Evolutionary conservation across 35 echinoderm and acorn worm species (phyloP).

Genomic region (Apostichopus parvimensis): DNA sequence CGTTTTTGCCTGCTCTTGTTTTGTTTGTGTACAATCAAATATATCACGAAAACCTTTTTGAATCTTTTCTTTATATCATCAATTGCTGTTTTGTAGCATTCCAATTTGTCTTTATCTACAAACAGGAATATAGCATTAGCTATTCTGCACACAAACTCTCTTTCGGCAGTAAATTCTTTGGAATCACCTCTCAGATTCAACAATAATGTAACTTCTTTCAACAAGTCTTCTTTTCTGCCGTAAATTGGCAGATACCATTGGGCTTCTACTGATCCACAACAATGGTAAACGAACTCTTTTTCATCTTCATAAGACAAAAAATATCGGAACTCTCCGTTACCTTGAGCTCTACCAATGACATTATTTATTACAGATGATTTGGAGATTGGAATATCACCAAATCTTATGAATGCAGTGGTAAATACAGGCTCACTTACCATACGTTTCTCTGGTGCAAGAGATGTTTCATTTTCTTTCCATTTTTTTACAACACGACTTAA

Average conservation of each 20-base stretch:
- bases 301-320: background rate
- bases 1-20: background rate
- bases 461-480: constrained; percentile 11
- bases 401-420: constrained; percentile 7
- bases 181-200: constrained; percentile 30
- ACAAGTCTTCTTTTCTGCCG: background rate
- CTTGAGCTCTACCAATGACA: constrained; percentile 24
- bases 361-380: constrained; percentile 17
- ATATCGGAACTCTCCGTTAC: background rate
- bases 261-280: background rate
- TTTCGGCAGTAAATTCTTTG: background rate
- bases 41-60: background rate
- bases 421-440: constrained; percentile 12
- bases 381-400: constrained; percentile 5
- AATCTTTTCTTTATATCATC: background rate
- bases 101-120: background rate
- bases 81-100: background rate
- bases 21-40: background rate
- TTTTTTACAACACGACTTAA: constrained; percentile 19
- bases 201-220: background rate
- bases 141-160: background rate
- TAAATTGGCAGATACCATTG: constrained; percentile 14
- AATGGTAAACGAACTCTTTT: background rate
- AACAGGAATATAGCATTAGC: background rate
- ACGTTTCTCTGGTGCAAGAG: background rate